Evolutionary conservation across 2,113 vertebrate genomes (phyloP).

Genomic region (Hydropotes inermis): DNA sequence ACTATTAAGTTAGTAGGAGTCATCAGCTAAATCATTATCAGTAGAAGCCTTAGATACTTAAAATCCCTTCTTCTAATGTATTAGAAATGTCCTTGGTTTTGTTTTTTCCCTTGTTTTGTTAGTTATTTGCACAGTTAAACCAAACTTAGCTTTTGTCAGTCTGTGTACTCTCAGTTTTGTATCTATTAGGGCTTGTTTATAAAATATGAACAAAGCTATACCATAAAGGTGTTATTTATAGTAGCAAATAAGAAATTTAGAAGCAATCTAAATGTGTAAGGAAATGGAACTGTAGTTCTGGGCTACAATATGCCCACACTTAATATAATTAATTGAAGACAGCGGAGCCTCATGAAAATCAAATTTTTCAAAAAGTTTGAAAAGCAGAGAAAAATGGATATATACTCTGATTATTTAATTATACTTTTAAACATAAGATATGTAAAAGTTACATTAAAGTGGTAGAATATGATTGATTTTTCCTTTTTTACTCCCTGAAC

Average conservation of each 20-base stretch:
- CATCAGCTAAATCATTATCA: neutral
- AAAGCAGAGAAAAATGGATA: neutral
- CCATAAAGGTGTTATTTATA: neutral
- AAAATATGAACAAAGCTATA: neutral
- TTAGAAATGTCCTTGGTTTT: neutral
- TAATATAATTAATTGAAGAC: neutral
- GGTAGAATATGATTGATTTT: neutral
- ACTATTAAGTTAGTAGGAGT: neutral
- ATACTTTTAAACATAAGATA: neutral
- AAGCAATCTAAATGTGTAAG: neutral
- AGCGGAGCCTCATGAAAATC: neutral
- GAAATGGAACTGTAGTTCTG: neutral
- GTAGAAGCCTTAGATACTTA: neutral
- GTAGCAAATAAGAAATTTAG: neutral
- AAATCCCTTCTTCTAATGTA: neutral
- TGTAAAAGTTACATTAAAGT: neutral
- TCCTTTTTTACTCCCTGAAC: neutral
- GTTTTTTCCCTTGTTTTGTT: neutral
- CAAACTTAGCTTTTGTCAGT: neutral
- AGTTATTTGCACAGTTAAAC: slow-evolving; percentile 1
- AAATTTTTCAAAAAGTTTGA: neutral
- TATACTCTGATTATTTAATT: neutral
- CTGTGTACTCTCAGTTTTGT: neutral
- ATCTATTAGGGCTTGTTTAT: neutral
- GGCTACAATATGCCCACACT: neutral